Base-by-base conservation (phyloP, 2,113 vertebrate species). In the Melanocharis versteri region DNA sequence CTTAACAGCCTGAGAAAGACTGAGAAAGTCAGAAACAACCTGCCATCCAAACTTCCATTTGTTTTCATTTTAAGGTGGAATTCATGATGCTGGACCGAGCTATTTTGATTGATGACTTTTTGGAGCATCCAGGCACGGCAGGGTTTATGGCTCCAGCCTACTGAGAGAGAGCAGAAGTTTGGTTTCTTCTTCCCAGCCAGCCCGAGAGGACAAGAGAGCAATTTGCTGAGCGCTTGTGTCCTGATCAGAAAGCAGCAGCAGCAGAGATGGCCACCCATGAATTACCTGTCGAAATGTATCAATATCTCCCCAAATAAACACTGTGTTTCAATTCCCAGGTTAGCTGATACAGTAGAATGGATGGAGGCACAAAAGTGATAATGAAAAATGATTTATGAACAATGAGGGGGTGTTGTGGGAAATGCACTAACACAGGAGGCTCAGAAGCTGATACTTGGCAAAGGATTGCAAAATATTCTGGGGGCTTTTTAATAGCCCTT, bases 251-350 rank as follows among this genome's bases (percentile, higher is more conserved):
- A 15, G 86, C 13, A 92, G 82, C 56, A 62, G 60, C 51, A 94
- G 45, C 39, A 68, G 50, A 87, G 73, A n/a, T 83, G 94, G 71
- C 64, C 82, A 89, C 84, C 72, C 89, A 40, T 92, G 81, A 97
- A 96, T 96, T 87, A 42, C 39, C 33, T 94, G 69, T 93, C 91
- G 57, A 87, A 65, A 84, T 5, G 17, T 71, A 86, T 86, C 60
- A 64, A 40, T 94, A 93, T 68, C 51, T 64, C 93, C 57, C 70
- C 33, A 53, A 94, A 95, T 64, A 94, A 95, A 94, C 83, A 87
- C 54, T 78, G 26, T 72, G 57, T 95, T 94, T 94, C 85, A 88
- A 57, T 81, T 85, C 85, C 71, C 81, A 76, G 30, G 51, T 87
- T 58, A n/a, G 24, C 94, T 28, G 15, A 77, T 91, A 66, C 54